Evolutionary conservation across 2,797 vertebrate genomes (phyloP), one percentile per base, ranked within the genome.

Genomic region (Philypnodon macrostomus): DNA sequence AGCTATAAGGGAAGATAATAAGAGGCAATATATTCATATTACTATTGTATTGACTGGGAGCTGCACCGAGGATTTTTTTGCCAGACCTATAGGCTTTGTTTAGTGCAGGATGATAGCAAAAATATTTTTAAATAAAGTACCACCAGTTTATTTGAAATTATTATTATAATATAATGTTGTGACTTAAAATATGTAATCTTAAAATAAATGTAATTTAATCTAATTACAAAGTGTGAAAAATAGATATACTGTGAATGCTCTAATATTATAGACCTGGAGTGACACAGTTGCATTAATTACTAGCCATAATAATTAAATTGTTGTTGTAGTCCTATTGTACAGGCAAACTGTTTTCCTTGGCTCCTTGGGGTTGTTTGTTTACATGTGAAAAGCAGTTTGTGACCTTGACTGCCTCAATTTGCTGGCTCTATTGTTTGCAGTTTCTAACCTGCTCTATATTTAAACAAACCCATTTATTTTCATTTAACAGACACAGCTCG

Each of bases 341-440:
- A 48, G 33, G 24, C 8, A 15, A 34, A n/a, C 48, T 13, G 26
- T 47, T 38, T 23, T 29, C 21, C 41, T 52, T 41, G n/a, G n/a
- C n/a, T n/a, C n/a, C 33, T 48, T 12, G 4, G 16, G 26, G 33
- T 55, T 66, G 67, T 74, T 77, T 84, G 77, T 81, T 78, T 76
- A 77, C 75, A 62, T 54, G 54, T 35, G 42, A 65, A 38, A 48
- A 45, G n/a, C 8, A 19, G 44, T 61, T 63, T 70, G 58, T 68
- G 53, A 67, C 67, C 50, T 64, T 62, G 62, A 46, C 36, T 31
- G 1, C 41, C 51, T 48, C 47, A 35, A 39, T 55, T 59, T 67
- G 54, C 50, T 63, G 54, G 50, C 33, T 63, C 56, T 70, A 68
- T 72, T 61, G 48, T 24, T 37, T 27, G 59, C 58, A 41, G 49